Evolutionary conservation across 2,113 vertebrate genomes (phyloP).

Genomic region (Aviceda subcristata): DNA sequence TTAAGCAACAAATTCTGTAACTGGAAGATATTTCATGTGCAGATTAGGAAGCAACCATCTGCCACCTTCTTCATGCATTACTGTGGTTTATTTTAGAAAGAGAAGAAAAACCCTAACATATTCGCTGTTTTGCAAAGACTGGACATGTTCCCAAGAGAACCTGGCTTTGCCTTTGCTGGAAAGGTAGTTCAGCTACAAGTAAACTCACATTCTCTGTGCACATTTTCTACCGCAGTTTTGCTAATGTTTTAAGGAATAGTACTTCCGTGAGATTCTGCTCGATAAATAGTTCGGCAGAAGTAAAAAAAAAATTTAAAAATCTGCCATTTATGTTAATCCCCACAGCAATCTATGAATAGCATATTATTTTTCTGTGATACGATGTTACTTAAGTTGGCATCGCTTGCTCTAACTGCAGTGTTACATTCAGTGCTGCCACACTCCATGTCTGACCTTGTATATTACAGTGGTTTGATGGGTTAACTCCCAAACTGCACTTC

Average conservation of each 20-base stretch:
- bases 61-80: conserved; percentile 9
- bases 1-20: conserved; percentile 51
- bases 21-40: conserved; percentile 46
- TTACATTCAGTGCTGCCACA: neutral
- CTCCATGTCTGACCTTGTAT: neutral
- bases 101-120: neutral
- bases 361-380: neutral
- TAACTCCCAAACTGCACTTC: neutral
- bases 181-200: neutral
- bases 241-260: neutral
- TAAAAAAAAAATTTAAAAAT: too few species aligned
- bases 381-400: neutral
- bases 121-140: neutral
- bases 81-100: neutral
- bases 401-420: rapidly evolving
- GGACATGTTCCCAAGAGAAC: neutral
- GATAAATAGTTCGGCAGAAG: neutral
- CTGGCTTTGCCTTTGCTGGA: neutral
- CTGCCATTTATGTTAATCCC: neutral
- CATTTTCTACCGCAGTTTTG: neutral
- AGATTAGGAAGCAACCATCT: conserved; percentile 57
- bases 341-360: neutral
- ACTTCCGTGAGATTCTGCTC: neutral
- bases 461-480: neutral
- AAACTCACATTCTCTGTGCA: neutral